Conservation (phyloP, 1,140 invertebrate genomes). For the Berghia stephanieae region DNA sequence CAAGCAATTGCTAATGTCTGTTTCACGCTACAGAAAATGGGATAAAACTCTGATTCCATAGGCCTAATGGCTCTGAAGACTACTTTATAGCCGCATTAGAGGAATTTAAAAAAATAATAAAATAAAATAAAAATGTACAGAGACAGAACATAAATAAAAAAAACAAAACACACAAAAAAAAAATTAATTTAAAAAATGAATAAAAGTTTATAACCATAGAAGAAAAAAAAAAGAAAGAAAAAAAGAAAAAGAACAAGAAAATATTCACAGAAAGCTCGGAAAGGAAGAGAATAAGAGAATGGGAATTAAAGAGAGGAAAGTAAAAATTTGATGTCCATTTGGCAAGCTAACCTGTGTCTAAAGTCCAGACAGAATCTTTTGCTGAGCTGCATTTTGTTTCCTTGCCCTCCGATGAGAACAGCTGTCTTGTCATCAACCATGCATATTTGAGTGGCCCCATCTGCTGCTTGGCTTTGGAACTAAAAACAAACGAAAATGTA, state of each 20-base stretch:
- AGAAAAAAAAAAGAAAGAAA: no score
- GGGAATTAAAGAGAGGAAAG: background rate
- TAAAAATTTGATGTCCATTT: background rate
- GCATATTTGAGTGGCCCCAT: constrained; percentile 59
- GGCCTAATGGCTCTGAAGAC: no score
- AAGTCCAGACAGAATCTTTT: constrained; percentile 60
- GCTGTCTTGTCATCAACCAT: constrained; percentile 49
- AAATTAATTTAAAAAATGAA: no score
- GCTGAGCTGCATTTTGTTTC: constrained; percentile 56
- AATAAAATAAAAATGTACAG: background rate
- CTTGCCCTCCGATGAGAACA: constrained; percentile 61
- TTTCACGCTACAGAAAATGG: no score
- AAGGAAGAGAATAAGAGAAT: no score
- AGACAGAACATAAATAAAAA: background rate
- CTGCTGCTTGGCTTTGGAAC: constrained; percentile 48
- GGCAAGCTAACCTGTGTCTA: constrained; percentile 52
- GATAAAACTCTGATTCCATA: no score
- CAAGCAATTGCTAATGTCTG: no score
- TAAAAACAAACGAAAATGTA: constrained; percentile 32
- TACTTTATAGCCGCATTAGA: no score
- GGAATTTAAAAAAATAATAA: background rate
- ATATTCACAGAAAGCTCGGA: no score
- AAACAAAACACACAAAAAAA: no score
- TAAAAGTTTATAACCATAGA: no score
- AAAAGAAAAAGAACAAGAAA: no score